These are phyloP conservation scores for Drosophila gunungcola DNA, from an alignment of 1,140 invertebrate species.

Conservation along the genomic window DNA sequence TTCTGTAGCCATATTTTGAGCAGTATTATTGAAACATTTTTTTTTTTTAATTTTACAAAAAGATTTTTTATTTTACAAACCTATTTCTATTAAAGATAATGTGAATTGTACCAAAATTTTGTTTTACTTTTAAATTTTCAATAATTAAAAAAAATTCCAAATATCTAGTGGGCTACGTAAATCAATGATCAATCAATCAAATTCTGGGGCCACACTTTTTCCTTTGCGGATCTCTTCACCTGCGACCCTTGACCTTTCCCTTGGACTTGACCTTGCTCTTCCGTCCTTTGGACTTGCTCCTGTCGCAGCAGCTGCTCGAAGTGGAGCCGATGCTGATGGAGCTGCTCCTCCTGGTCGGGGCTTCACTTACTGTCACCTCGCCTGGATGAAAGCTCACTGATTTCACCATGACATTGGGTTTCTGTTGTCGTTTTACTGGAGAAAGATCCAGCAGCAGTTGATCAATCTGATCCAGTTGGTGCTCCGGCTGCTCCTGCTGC, in stretches of 20 bases:
- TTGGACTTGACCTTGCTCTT: conserved; percentile 14
- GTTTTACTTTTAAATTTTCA: neutral
- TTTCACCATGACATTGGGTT: neutral
- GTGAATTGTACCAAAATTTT: too few species aligned
- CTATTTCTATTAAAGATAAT: neutral
- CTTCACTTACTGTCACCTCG: neutral
- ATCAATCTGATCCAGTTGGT: neutral
- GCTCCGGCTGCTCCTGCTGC: neutral
- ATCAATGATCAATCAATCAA: neutral
- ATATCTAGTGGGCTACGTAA: neutral
- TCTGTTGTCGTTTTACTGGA: neutral
- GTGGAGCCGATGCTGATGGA: neutral
- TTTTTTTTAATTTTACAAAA: too few species aligned
- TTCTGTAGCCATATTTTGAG: too few species aligned
- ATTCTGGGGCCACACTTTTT: too few species aligned
- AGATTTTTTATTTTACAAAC: too few species aligned
- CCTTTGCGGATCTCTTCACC: neutral
- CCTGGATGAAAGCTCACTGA: conserved; percentile 21
- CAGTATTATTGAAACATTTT: too few species aligned
- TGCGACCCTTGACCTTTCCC: conserved; percentile 1
- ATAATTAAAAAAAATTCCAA: neutral
- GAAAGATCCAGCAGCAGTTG: neutral
- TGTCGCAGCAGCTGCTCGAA: neutral
- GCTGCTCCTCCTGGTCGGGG: neutral
- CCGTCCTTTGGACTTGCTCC: neutral